A percentile compares a stretch with the other conserved stretches of the same genome.
These are phyloP conservation scores for Apus apus DNA, from an alignment of 2,113 vertebrate species.

Conservation along the genomic window DNA sequence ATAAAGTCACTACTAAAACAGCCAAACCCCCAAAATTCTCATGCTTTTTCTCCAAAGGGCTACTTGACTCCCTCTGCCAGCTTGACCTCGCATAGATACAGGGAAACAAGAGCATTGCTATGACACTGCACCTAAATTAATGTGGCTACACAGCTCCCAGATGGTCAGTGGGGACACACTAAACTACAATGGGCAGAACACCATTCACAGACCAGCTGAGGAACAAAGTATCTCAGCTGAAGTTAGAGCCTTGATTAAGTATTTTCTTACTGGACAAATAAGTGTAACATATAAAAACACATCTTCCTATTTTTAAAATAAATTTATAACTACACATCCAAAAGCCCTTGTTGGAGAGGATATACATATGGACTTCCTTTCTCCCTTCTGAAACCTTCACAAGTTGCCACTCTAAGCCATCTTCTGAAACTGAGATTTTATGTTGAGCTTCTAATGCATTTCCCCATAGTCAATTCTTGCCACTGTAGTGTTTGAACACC, in stretches of 20 bases:
- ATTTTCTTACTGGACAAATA: neutral
- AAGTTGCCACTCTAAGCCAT: neutral
- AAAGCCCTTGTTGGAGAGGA: neutral
- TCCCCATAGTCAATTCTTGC: neutral
- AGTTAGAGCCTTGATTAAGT: neutral
- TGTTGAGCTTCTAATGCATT: accelerated
- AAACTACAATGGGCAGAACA: neutral
- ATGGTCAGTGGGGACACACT: neutral
- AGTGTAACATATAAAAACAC: neutral
- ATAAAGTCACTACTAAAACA: neutral
- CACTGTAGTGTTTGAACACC: neutral
- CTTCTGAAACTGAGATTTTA: neutral
- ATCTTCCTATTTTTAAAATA: neutral
- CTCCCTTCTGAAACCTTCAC: neutral
- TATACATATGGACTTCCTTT: neutral
- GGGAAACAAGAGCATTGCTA: neutral
- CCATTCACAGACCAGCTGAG: neutral
- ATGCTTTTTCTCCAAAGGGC: neutral
- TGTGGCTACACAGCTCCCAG: neutral
- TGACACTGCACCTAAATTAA: neutral
- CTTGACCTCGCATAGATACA: neutral
- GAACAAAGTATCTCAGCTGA: neutral
- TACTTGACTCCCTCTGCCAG: neutral
- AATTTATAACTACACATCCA: neutral
- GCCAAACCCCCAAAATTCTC: neutral